Base-by-base conservation (phyloP, 2,888 invertebrate genomes). In the Exocentrus adspersus region DNA sequence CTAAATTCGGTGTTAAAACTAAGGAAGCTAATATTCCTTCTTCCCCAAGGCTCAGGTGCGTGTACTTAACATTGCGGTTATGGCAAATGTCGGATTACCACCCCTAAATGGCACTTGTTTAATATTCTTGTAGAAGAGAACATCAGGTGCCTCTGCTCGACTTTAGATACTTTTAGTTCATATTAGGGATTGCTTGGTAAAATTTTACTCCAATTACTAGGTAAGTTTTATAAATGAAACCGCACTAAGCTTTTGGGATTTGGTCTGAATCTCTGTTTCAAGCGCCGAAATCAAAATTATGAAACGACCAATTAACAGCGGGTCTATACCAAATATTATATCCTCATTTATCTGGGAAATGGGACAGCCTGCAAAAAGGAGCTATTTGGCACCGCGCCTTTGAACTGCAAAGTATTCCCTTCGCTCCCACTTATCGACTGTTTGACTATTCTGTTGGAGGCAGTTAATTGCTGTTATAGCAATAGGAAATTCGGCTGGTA, bases 401-500 rank as follows among this genome's bases (percentile, higher is more conserved):
- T 24, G 21, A 24, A 24, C 24, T 24, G 7, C 24, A 7, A 24
- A 24, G 24, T 24, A 24, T 24, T 7, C 24, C 24, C 4, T 24
- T 24, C 24, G n/a, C 24, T 24, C n/a, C 1, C 9, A 21, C 28
- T n/a, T 48, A 48, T 48, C 48, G 28, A 48, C 21, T 48, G 21
- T 24, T 45, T 14, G 48, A 30, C 10, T 30, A 30, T 50, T 30
- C 30, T 10, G 28, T 28, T 9, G 28, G 50, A 50, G n/a, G 50
- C 30, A 63, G 53, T 63, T 63, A 63, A 63, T 62, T 62, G 58
- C 52, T 41, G 32, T 52, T 20, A 43, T 62, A 41, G 45, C 62
- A 62, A 45, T 63, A 63, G 46, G 58, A 59, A 59, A 52, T 63
- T 53, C 59, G 43, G 46, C 53, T 59, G 53, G 59, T 52, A 52